A percentile compares a stretch with the other conserved stretches of the same genome.
These are phyloP conservation scores for Aeoliscus strigatus DNA, from an alignment of 2,797 vertebrate genomes.

Conservation along the genomic window DNA sequence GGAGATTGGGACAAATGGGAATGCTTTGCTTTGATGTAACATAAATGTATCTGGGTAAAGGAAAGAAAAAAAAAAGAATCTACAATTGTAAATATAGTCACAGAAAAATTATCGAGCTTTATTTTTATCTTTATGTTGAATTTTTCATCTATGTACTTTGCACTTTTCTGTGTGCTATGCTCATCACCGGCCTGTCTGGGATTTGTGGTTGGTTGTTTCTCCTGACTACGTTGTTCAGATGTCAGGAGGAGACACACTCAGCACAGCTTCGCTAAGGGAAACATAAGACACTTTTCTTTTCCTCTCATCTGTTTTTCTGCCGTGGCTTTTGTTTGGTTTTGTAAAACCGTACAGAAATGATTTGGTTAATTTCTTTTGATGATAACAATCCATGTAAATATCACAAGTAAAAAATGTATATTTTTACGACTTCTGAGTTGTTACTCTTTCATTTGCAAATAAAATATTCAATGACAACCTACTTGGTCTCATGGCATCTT, in stretches of 20 bases:
- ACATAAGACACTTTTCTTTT: slow-evolving; percentile 57
- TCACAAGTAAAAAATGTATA: slow-evolving; percentile 82
- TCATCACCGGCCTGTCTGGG: slow-evolving; percentile 53
- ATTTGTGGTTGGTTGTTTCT: slow-evolving; percentile 57
- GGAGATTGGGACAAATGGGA: slow-evolving; percentile 67
- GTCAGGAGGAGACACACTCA: slow-evolving; percentile 47
- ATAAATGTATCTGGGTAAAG: slow-evolving; percentile 70
- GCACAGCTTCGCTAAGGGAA: slow-evolving; percentile 57
- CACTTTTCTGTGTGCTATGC: slow-evolving; percentile 68
- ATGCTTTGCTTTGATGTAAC: slow-evolving; percentile 80
- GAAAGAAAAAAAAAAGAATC: slow-evolving; percentile 29
- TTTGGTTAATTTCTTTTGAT: slow-evolving; percentile 58
- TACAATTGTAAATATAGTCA: slow-evolving; percentile 74
- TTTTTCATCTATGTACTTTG: slow-evolving; percentile 66
- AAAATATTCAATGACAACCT: slow-evolving; percentile 79
- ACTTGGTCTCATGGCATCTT: slow-evolving; percentile 37
- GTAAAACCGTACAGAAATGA: slow-evolving; percentile 51
- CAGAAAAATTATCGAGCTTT: slow-evolving; percentile 62
- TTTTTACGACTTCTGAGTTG: slow-evolving; percentile 85
- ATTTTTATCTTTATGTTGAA: slow-evolving; percentile 49
- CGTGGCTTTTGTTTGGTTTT: slow-evolving; percentile 67
- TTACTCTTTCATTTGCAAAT: slow-evolving; percentile 85
- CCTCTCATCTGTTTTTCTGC: slow-evolving; percentile 58
- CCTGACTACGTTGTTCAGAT: slow-evolving; percentile 42
- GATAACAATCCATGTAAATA: slow-evolving; percentile 81